phyloP scores from a whole-genome alignment of 1,140 invertebrate genomes.

The Oppia nitens region DNA sequence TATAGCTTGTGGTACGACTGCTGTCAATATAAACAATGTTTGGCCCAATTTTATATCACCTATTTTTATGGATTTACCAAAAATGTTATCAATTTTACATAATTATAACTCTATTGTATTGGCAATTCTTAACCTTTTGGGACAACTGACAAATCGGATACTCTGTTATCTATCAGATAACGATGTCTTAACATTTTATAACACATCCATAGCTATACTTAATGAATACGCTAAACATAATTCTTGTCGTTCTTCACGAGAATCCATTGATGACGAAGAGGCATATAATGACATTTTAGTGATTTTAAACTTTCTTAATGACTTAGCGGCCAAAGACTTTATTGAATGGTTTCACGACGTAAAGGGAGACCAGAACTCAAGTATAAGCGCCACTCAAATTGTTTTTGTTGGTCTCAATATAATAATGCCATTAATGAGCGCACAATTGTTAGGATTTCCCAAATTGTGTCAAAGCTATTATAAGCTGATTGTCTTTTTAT shows the following conservation, averaged over 20 bases:
- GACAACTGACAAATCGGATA: constrained; percentile 14
- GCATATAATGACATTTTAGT: constrained; percentile 50
- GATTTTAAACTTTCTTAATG: constrained; percentile 49
- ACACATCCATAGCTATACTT: constrained; percentile 41
- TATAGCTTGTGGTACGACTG: constrained; percentile 1
- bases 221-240: constrained; percentile 50
- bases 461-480: constrained; percentile 45
- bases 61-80: constrained; percentile 10
- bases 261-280: constrained; percentile 44
- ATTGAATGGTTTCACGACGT: constrained; percentile 35
- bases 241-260: constrained; percentile 30
- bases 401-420: constrained; percentile 50
- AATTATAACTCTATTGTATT: constrained; percentile 65
- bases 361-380: not conserved
- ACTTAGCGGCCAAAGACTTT: constrained; percentile 50
- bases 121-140: constrained; percentile 52
- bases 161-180: constrained; percentile 17
- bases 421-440: constrained; percentile 53
- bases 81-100: constrained; percentile 49
- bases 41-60: constrained; percentile 4
- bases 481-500: constrained; percentile 40
- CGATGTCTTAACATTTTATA: constrained; percentile 41
- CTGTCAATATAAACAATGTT: not conserved
- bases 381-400: constrained; percentile 35
- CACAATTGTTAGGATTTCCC: constrained; percentile 50